Evolutionary conservation across 1,140 invertebrate species (phyloP), one percentile per base, ranked within the genome.

Genomic region (Plutomurus gul): DNA sequence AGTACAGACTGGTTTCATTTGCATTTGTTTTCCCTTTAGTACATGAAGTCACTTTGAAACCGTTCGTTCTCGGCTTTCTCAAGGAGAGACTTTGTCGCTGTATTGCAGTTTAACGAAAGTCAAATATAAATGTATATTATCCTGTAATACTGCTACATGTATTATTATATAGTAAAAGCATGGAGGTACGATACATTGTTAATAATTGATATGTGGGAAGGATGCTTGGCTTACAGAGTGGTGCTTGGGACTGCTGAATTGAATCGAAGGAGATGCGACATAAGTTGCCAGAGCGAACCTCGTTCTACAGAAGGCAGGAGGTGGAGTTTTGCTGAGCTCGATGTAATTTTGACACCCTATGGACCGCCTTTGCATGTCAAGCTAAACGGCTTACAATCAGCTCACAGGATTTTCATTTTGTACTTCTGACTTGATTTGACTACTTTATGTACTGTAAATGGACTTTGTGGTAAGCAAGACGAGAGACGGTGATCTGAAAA

Each of bases 311-410:
- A 47, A n/a, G 27, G 65, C 16, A 73, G 27, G 22, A 18, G 76
- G 76, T 56, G 76, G 76, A 78, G 76, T 78, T 78, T 73, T 78
- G 75, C 75, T 33, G 51, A 39, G 60, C 75, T 46, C 46, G 76
- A 78, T 78, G 76, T 73, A 70, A 71, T 78, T 78, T 78, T 78
- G 76, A 78, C 76, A 78, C 76, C 76, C 76, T 78, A 49, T 20
- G 70, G 1, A 49, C 76, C 76, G 65, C 76, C 76, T 78, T 73
- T 70, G 20, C 30, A 72, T 13, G 40, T 33, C n/a, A 75, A 75
- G 46, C 56, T 65, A 65, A 65, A 65, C 56, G 36, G 56, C 56
- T 65, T 65, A 33, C 56, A 65, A 33, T 65, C 56, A 33, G 56
- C 56, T 65, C 36, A 65, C 56, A 65, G 27, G 56, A 65, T 65